Evolutionary conservation across 2,797 vertebrate genomes (phyloP).

Genomic region (Typhlichthys subterraneus): DNA sequence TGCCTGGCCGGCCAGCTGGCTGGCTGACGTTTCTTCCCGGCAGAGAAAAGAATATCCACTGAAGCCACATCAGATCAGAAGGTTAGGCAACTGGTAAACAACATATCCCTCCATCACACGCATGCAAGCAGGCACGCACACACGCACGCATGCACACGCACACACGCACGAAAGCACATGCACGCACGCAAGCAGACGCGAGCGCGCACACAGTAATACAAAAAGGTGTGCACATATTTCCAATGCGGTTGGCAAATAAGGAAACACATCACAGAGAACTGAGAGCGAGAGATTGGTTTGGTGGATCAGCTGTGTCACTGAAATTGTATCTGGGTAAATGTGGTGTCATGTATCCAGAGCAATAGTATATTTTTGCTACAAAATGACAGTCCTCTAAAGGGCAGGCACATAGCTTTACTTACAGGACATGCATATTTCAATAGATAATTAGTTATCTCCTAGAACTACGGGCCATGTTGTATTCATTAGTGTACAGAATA

Average conservation of each 20-base stretch:
- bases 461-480: conserved; percentile 4
- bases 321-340: conserved; percentile 29
- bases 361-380: conserved; percentile 22
- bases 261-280: conserved; percentile 33
- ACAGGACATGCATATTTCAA: neutral
- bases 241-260: conserved; percentile 20
- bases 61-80: conserved; percentile 35
- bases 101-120: conserved; percentile 9
- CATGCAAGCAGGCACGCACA: neutral
- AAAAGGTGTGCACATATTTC: conserved; percentile 10
- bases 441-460: conserved; percentile 10
- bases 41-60: conserved; percentile 25
- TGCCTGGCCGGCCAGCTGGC: conserved; percentile 14
- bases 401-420: conserved; percentile 31
- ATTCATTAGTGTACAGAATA: no score
- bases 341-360: conserved; percentile 7
- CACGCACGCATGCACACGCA: no score
- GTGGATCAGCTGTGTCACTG: conserved; percentile 49
- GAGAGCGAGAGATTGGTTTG: conserved; percentile 35
- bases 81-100: conserved; percentile 39
- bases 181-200: no score
- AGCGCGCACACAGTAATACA: neutral
- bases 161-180: no score
- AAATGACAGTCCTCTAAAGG: conserved; percentile 46
- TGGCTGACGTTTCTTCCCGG: no score